These are phyloP conservation scores for Halcyon malimbica DNA, from an alignment of 2,113 vertebrate species.

Conservation along the genomic window DNA sequence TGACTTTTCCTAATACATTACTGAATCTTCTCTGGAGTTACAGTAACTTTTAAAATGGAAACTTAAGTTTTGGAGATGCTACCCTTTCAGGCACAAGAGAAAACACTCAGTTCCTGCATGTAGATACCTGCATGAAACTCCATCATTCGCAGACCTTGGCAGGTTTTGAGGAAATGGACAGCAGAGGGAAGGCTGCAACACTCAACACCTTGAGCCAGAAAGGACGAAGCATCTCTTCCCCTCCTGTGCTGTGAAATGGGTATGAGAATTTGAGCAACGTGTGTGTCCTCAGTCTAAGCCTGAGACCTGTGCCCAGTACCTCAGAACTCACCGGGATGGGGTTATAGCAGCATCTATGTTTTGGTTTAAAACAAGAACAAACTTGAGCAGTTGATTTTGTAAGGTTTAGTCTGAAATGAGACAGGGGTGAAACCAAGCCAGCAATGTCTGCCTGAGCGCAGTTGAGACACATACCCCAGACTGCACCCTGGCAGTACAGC, in stretches of 20 bases:
- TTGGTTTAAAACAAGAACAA: not conserved
- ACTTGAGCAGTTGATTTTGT: not conserved
- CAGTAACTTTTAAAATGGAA: not conserved
- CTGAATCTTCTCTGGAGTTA: not conserved
- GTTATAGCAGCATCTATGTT: not conserved
- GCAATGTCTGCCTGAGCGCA: not conserved
- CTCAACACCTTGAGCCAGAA: not conserved
- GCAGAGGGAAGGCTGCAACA: not conserved
- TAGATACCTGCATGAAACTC: not conserved
- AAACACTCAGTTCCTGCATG: not conserved
- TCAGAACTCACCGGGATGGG: not conserved
- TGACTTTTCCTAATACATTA: not conserved
- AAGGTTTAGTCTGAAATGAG: not conserved
- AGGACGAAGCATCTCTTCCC: not conserved
- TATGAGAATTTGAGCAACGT: not conserved
- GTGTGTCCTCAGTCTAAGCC: not conserved
- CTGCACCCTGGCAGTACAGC: rapidly evolving
- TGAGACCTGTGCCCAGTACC: rapidly evolving
- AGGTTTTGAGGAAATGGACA: not conserved
- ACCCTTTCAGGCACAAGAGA: not conserved
- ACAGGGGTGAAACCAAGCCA: not conserved
- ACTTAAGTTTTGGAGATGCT: not conserved
- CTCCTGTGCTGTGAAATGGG: not conserved
- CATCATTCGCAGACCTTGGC: not conserved
- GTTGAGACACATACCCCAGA: not conserved